phyloP scores from a whole-genome alignment of 2,888 invertebrate species.

The Mesodorylaimus sp. region DNA sequence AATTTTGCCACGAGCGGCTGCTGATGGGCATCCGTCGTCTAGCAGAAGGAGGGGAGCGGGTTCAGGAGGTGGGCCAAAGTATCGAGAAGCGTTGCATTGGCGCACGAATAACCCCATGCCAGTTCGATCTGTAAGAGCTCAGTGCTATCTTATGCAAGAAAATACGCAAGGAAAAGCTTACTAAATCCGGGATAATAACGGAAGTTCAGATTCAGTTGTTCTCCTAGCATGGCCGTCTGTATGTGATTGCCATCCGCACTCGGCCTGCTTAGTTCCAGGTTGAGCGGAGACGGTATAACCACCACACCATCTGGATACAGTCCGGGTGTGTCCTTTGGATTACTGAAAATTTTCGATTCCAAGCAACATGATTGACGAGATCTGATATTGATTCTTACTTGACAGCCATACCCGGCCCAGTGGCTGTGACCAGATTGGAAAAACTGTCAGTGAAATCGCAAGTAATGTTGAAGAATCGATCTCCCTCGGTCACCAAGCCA shows the following conservation, averaged over 20 bases:
- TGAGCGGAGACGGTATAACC: constrained; percentile 4
- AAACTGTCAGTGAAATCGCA: constrained; percentile 7
- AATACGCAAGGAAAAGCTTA: background rate
- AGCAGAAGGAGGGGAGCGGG: constrained; percentile 5
- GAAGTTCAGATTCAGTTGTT: constrained; percentile 1
- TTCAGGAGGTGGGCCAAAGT: background rate
- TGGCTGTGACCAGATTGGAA: constrained; percentile 1
- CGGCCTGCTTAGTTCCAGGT: background rate
- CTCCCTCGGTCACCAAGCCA: constrained; percentile 8
- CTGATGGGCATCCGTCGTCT: constrained; percentile 8
- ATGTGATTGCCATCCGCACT: background rate
- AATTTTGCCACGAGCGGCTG: background rate
- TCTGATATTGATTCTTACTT: background rate
- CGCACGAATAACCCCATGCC: constrained; percentile 1
- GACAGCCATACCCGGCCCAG: constrained; percentile 5
- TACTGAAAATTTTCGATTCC: background rate
- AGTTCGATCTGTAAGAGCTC: background rate
- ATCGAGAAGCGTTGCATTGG: constrained; percentile 6
- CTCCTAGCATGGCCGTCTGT: background rate
- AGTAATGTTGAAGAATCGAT: constrained; percentile 10
- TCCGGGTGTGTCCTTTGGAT: background rate
- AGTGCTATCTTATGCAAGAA: background rate
- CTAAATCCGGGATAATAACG: background rate
- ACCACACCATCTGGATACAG: constrained; percentile 3
- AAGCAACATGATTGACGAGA: too few species aligned